Evolutionary conservation across 2,888 invertebrate genomes (phyloP), one percentile per base, ranked within the genome.

Genomic region (Tridacna crocea): DNA sequence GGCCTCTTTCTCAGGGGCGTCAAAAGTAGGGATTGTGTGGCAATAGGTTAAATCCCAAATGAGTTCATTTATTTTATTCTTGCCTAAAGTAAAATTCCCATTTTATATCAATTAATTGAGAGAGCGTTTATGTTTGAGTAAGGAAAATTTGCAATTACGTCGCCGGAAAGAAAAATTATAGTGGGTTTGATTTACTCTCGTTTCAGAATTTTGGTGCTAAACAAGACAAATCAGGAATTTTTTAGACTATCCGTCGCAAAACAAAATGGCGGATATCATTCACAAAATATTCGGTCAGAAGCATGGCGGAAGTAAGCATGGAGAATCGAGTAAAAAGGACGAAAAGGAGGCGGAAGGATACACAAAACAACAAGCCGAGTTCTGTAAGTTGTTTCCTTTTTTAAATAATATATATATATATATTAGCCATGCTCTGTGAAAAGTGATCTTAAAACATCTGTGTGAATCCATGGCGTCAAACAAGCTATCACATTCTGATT

Each of bases 201-300:
- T 65, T 66, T 46, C 60, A 60, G 60, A 60, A 26, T 26, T n/a
- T 27, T 47, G 65, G 51, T 22, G 75, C 26, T 48, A 24, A 72
- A 36, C 36, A 8, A 36, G 22, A 72, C 15, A 51, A 70, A 51
- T 51, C 70, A 51, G 70, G 70, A 48, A 63, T 22, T 46, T 36
- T 1, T 26, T 17, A 63, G 61, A 60, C 22, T 51, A 27, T 70
- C 72, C 74, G 84, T 82, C 82, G 68, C 70, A 78, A 36, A 36
- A 36, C 2, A 36, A 74, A 6, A 91, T 91, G 91, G 90, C 91
- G 80, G 91, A 91, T 70, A 89, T 91, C 58, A 90, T 91, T 36
- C 91, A 91, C 76, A 91, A 91, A 75, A 89, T 89, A 72, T 88
- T 89, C 78, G 89, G 89, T 46, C 87, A 88, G 76, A 88, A 88